Evolutionary conservation across 2,113 vertebrate species (phyloP).

Genomic region (Scatophagus argus): DNA sequence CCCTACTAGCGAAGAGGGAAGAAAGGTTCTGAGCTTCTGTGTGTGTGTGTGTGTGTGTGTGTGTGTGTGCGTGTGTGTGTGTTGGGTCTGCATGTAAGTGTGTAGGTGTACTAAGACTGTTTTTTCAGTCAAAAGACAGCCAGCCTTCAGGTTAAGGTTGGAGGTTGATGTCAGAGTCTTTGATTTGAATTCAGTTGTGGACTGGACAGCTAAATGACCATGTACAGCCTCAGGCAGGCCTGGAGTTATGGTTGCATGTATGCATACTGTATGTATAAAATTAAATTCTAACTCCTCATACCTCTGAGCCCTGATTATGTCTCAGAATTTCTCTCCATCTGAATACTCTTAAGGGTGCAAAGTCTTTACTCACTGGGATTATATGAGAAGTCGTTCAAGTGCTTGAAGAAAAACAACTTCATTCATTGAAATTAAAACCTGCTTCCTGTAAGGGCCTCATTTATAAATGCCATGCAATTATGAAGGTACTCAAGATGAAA

Average conservation of each 20-base stretch:
- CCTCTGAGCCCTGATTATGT: conserved; percentile 28
- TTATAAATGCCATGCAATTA: conserved; percentile 1
- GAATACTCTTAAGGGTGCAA: conserved; percentile 12
- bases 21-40: conserved; percentile 5
- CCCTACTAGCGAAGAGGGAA: conserved; percentile 14
- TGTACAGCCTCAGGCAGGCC: conserved; percentile 44
- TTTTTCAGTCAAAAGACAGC: conserved; percentile 27
- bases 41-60: conserved; percentile 14
- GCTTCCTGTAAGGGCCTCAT: not conserved
- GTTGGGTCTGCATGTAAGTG: conserved; percentile 29
- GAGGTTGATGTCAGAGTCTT: conserved; percentile 10
- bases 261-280: conserved; percentile 6
- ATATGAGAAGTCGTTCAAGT: conserved; percentile 7
- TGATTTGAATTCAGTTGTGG: conserved; percentile 44
- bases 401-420: conserved; percentile 29
- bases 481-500: conserved; percentile 12
- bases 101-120: conserved; percentile 22
- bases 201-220: conserved; percentile 8
- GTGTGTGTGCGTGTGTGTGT: conserved; percentile 12
- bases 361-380: conserved; percentile 21
- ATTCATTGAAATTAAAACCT: conserved; percentile 24
- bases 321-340: conserved; percentile 6
- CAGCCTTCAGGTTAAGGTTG: conserved; percentile 38
- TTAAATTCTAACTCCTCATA: conserved; percentile 2
- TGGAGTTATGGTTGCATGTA: conserved; percentile 37